Conservation (phyloP, 2,888 invertebrate species). For the Cantharis rustica region DNA sequence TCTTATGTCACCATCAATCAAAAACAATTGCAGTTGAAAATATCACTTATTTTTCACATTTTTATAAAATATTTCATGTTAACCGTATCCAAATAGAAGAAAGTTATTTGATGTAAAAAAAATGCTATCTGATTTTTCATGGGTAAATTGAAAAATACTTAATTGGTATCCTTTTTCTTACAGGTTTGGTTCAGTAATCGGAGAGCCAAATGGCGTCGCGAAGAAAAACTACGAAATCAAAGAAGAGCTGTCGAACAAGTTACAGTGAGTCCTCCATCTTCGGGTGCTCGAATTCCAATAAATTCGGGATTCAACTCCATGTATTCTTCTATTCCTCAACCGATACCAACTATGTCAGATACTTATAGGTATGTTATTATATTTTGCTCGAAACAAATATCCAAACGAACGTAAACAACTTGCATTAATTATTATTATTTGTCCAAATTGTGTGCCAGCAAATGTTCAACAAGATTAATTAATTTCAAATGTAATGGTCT, state of each 20-base stretch:
- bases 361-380: slow-evolving; percentile 71
- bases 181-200: slow-evolving; percentile 99
- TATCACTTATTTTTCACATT: slow-evolving; percentile 13
- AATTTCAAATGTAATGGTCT: slow-evolving; percentile 62
- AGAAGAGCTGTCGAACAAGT: slow-evolving; percentile 68
- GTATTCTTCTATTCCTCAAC: slow-evolving; percentile 95
- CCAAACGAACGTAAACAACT: slow-evolving; percentile 16
- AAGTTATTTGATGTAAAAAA: background rate
- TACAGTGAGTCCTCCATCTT: slow-evolving; percentile 63
- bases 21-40: slow-evolving; percentile 40
- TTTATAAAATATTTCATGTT: background rate
- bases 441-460: slow-evolving; percentile 24
- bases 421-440: slow-evolving; percentile 24
- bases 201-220: slow-evolving; percentile 97
- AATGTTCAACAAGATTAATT: slow-evolving; percentile 54
- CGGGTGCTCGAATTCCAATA: slow-evolving; percentile 68
- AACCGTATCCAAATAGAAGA: background rate
- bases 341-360: slow-evolving; percentile 90
- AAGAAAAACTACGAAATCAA: slow-evolving; percentile 97
- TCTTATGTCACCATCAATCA: slow-evolving; percentile 38
- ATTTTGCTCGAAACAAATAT: background rate
- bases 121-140: background rate
- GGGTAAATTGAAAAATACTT: background rate
- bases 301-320: slow-evolving; percentile 92
- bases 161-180: slow-evolving; percentile 37